A percentile compares a stretch with the other conserved stretches of the same genome.
phyloP scores from a whole-genome alignment of 2,113 vertebrate genomes.

The Hipposideros armiger region DNA sequence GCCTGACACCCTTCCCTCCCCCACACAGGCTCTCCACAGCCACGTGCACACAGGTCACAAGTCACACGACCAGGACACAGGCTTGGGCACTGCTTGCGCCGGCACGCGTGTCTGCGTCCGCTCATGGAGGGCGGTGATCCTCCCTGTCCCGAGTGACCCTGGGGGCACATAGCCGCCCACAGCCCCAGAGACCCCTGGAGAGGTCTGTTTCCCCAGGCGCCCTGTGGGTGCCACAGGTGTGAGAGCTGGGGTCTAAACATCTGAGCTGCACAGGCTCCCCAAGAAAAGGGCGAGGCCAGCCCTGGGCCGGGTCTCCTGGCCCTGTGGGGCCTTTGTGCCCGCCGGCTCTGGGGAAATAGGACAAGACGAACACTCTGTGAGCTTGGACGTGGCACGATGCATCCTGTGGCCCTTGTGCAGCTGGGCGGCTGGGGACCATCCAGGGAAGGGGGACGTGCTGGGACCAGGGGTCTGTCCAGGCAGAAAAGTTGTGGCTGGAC shows the following conservation, averaged over 20 bases:
- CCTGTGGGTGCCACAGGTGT: accelerated
- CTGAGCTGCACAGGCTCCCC: background rate
- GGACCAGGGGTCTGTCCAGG: background rate
- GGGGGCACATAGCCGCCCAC: background rate
- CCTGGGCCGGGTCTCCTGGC: background rate
- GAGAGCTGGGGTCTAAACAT: background rate
- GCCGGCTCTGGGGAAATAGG: background rate
- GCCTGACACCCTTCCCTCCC: background rate
- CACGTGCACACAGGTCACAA: background rate
- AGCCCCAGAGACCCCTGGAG: background rate
- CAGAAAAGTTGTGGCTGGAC: background rate
- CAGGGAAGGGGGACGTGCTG: background rate
- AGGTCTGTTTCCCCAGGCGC: accelerated
- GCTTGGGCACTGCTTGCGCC: background rate
- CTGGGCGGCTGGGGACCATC: background rate
- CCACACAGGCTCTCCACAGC: accelerated
- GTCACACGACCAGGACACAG: accelerated
- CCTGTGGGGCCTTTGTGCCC: accelerated
- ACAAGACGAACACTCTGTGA: background rate
- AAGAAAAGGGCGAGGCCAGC: background rate
- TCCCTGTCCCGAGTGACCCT: background rate
- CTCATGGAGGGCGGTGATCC: background rate
- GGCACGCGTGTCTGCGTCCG: accelerated
- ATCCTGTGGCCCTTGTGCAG: background rate
- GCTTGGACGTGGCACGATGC: background rate